These are phyloP conservation scores for Noturus placidus DNA, from an alignment of 2,113 vertebrate genomes.

Conservation along the genomic window DNA sequence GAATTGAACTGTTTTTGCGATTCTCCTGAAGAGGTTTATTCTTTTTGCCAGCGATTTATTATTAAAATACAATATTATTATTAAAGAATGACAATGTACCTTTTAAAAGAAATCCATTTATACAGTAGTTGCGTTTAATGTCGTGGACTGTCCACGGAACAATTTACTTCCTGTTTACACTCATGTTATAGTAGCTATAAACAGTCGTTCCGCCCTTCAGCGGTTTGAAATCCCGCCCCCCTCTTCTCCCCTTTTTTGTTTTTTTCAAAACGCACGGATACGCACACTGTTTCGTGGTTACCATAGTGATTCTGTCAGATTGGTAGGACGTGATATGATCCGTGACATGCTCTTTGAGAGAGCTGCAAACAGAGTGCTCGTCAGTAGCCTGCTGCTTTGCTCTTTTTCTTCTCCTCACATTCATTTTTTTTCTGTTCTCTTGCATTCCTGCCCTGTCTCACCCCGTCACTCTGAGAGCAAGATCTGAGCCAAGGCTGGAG, in stretches of 20 bases:
- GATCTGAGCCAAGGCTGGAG: conserved; percentile 39
- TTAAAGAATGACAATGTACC: neutral
- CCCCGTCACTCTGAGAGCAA: conserved; percentile 39
- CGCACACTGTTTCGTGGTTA: conserved; percentile 1
- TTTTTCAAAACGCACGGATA: too few relatives aligned
- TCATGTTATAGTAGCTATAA: neutral
- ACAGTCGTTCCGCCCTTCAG: neutral
- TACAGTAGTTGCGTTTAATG: neutral
- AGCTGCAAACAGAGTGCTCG: conserved; percentile 32
- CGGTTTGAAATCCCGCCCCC: too few relatives aligned
- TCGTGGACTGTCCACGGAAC: neutral
- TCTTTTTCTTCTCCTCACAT: conserved; percentile 30
- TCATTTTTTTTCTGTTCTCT: conserved; percentile 6
- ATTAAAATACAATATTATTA: neutral
- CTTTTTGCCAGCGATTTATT: neutral
- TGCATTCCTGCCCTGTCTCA: neutral
- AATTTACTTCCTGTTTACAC: neutral
- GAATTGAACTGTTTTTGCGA: too few relatives aligned
- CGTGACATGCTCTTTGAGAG: conserved; percentile 29
- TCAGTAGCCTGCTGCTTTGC: conserved; percentile 16
- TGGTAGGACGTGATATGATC: neutral
- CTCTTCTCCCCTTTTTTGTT: neutral
- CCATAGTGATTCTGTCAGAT: conserved; percentile 26
- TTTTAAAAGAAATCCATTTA: too few relatives aligned
- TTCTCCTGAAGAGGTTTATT: neutral